Conservation (phyloP, 2,113 vertebrate genomes). For the Odocoileus virginianus region DNA sequence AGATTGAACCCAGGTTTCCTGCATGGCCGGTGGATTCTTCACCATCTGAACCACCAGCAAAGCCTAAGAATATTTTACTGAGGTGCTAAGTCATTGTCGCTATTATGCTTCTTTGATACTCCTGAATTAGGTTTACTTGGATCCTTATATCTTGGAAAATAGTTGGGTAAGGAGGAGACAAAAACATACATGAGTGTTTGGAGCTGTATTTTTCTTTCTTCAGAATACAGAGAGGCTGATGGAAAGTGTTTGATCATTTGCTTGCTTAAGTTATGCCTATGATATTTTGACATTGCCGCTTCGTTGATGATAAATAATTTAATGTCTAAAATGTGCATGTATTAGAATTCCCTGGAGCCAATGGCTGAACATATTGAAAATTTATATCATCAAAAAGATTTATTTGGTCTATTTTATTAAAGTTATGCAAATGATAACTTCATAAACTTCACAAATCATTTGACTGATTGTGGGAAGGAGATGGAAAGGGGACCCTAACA, state of each 20-base stretch:
- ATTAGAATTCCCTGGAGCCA: slow-evolving; percentile 3
- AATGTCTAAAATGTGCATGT: slow-evolving; percentile 3
- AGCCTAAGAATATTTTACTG: background rate
- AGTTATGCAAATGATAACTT: background rate
- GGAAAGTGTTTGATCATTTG: background rate
- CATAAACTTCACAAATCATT: background rate
- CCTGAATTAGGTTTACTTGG: background rate
- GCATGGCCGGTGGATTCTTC: fast-evolving
- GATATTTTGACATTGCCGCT: background rate
- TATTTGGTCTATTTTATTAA: background rate
- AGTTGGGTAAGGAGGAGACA: background rate
- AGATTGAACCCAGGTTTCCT: background rate
- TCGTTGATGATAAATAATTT: slow-evolving; percentile 4
- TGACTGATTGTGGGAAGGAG: background rate
- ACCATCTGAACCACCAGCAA: background rate
- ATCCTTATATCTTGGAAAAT: background rate
- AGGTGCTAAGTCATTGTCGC: background rate
- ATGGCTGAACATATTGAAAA: background rate
- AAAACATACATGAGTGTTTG: background rate
- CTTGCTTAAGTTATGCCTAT: background rate
- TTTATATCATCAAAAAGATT: background rate
- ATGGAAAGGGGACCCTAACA: background rate
- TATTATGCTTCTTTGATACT: background rate
- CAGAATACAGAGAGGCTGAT: background rate
- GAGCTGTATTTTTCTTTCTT: background rate